Conservation (phyloP, 2,113 vertebrate genomes). For the Anser brachyrhynchus region DNA sequence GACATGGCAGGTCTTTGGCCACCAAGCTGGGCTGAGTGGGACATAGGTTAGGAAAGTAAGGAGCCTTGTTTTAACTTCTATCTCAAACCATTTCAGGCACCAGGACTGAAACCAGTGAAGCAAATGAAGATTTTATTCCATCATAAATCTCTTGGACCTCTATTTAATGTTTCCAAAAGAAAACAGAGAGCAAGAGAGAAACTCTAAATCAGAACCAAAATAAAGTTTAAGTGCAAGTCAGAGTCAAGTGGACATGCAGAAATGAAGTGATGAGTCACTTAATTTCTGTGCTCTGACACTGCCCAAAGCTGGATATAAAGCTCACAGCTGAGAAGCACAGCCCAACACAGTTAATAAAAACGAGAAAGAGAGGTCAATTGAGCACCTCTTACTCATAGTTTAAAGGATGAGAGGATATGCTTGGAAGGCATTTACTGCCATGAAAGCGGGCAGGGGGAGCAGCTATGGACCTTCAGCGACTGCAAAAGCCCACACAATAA, state of each 20-base stretch:
- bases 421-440: neutral
- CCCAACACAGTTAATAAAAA: neutral
- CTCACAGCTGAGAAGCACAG: neutral
- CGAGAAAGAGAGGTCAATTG: neutral
- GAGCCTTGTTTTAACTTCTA: neutral
- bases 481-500: constrained; percentile 40
- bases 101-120: neutral
- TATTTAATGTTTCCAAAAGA: neutral
- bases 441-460: neutral
- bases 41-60: neutral
- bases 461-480: neutral
- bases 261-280: neutral
- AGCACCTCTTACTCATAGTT: neutral
- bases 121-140: neutral
- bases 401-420: neutral
- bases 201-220: neutral
- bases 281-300: neutral
- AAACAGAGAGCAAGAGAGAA: neutral
- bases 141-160: neutral
- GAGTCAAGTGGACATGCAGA: neutral
- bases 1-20: fast-evolving
- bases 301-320: neutral
- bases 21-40: fast-evolving
- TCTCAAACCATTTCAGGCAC: neutral
- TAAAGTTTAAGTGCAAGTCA: neutral